Evolutionary conservation across 2,888 invertebrate genomes (phyloP), one percentile per base, ranked within the genome.

Genomic region (Marronus borbonicus): DNA sequence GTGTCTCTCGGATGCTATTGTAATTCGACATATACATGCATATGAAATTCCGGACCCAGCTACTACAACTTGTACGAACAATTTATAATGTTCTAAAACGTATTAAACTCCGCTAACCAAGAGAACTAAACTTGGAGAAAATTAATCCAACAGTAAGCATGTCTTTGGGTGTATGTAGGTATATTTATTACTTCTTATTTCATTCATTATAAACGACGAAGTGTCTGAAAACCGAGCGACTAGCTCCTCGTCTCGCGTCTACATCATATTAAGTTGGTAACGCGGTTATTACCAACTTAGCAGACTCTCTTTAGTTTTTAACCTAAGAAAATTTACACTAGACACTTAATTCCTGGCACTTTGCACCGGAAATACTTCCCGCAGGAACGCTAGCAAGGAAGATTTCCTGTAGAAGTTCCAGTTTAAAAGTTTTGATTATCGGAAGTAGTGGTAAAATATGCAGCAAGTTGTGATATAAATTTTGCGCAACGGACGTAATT

Each of bases 231-330:
- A 44, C 44, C 44, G 44, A 44, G 44, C 44, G 44, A 44, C 44
- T 58, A 58, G 20, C 55, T 58, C 17, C 8, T 20, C 17, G 17
- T 20, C 20, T 58, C 55, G 55, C 20, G 55, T 58, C 17, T 58
- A 20, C 20, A 58, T 66, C 65, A 66, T 66, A 66, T 66, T 66
- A 66, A 66, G 65, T 66, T 39, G 20, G 36, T 66, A 39, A 66
- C 28, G 31, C 62, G 62, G 36, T 39, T 44, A 39, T 39, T 44
- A 66, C 39, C 65, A 66, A 66, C 65, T 66, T 66, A 65, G 39
- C 36, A 36, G 55, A n/a, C 17, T 17, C 55, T 58, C 55, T 66
- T 44, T 39, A 44, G 44, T 66, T 66, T 66, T 17, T 66, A 62
- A 66, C 17, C 17, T 17, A 66, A 66, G 55, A 58, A 58, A 58